Base-by-base conservation (phyloP, 2,888 invertebrate species). In the Deilephila elpenor region DNA sequence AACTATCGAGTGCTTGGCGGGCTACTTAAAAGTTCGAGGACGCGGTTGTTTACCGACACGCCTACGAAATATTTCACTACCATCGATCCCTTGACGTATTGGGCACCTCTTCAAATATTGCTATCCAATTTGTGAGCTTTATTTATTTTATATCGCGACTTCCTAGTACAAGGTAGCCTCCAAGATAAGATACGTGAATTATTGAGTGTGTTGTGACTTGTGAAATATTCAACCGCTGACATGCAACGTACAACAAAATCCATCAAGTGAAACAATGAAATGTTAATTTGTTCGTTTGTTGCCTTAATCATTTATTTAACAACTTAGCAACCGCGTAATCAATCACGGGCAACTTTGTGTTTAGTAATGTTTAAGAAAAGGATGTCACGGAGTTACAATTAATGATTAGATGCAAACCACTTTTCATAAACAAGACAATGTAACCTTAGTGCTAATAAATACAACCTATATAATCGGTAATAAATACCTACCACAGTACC, bases 1-100 rank as follows among this genome's bases (percentile, higher is more conserved):
- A 17, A 25, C 44, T 73, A 75, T 76, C 74, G 76, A 56, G 3
- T 56, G 19, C 19, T n/a, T 76, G 82, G 11, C 44, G 82, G 78
- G 77, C 77, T 75, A 67, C 62, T 73, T 75, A 77, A 82, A 86
- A 87, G 80, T 84, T 85, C 82, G 81, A 85, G 84, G 84, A 80
- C 84, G 70, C 74, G 32, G 62, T 75, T 78, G 80, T 81, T 67
- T 80, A 78, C 80, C 72, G 78, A 75, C 59, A 60, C 75, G 77
- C 74, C 76, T 76, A 80, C 78, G 74, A 80, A 83, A 87, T 86
- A 87, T 84, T 88, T 85, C 80, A 85, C 76, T 78, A 83, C 59
- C 78, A 83, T 84, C 83, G 82, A 87, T 83, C 78, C 76, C 73
- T 76, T 74, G 78, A 83, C 84, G 83, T 84, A 84, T 79, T 56